Evolutionary conservation across 2,113 vertebrate genomes (phyloP), one percentile per base, ranked within the genome.

Genomic region (Drymodes brunneopygia): DNA sequence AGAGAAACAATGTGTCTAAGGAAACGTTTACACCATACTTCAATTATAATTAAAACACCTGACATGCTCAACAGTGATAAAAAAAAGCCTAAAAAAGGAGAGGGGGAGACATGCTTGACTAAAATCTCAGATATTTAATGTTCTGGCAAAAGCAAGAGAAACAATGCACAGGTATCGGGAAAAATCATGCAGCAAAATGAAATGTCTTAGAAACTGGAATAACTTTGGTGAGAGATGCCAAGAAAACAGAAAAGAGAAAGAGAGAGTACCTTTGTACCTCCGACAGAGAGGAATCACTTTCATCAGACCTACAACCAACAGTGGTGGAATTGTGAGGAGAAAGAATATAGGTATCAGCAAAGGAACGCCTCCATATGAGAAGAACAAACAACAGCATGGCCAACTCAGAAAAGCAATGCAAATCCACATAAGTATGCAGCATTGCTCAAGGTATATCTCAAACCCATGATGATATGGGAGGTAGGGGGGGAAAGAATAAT

Each of bases 251-350:
- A 96, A 97, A 97, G 95, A 96, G 42, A 96, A 95, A 97, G 94
- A 98, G 88, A 96, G 91, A 96, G 97, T 99, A 99, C 98, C 98
- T 99, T 98, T 98, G 98, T 96, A 98, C 97, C 97, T 98, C 98
- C 96, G 98, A 98, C 92, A 98, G 97, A 98, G 98, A 98, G 95
- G 98, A 98, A 94, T 98, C 98, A 98, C 98, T 98, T 97, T 98
- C 98, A 98, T 98, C 98, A 98, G 98, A 98, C 98, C 98, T 99
- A 98, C 85, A 98, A 98, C 86, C 97, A 97, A 98, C 91, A 98
- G 97, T 97, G 97, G 92, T 96, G 97, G 96, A 97, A 98, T 97
- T 97, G 95, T 97, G 96, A 98, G 98, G 92, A 97, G 94, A 98
- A 97, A 98, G 97, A 98, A 98, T 95, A 97, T 83, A 98, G 97